Base-by-base conservation (phyloP, 30 jellyfish, hydroid and myxozoan species). In the Rhopilema esculentum region DNA sequence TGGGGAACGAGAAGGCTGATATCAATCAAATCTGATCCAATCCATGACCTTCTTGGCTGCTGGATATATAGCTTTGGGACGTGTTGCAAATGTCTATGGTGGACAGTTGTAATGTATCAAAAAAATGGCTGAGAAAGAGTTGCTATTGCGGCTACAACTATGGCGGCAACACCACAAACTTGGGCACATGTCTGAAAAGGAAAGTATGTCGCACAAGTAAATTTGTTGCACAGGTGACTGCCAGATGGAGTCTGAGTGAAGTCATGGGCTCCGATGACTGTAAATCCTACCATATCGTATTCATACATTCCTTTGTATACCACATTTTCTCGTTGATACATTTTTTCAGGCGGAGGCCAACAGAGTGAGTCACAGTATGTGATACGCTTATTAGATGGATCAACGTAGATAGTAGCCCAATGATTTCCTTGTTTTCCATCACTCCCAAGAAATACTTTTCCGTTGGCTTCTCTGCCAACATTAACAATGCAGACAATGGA, bases 181-280 rank as follows among this genome's bases (percentile, higher is more conserved):
- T 49, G 49, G 73, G 75, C 87, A 24, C 87, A 49, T 50, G 75
- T 49, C 12, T 76, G 78, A 16, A 76, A 61, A 31, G 87, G 87
- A 30, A 40, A 76, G 52, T 27, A 23, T 72, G 20, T 27, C 1
- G 66, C 20, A 48, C 83, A 72, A 16, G 15, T 51, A 19, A n/a
- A 51, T 51, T 51, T 51, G 19, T 51, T 51, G 66, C 66, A 51
- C 16, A 51, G 19, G 19, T 51, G 66, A 9, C 16, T 9, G 19
- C 66, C 66, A n/a, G n/a, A n/a, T 51, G 16, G 66, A 15, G 19
- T 51, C 66, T 9, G 19, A 19, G 15, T 51, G 66, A 9, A 51
- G 19, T 51, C 66, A 51, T 51, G 66, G 66, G 16, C 15, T 9
- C 66, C 15, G 19, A 19, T 9, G 15, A 51, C 19, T 9, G 66